Evolutionary conservation across 2,113 vertebrate genomes (phyloP), one percentile per base, ranked within the genome.

Genomic region (Pseudolaguvia tuberculata): DNA sequence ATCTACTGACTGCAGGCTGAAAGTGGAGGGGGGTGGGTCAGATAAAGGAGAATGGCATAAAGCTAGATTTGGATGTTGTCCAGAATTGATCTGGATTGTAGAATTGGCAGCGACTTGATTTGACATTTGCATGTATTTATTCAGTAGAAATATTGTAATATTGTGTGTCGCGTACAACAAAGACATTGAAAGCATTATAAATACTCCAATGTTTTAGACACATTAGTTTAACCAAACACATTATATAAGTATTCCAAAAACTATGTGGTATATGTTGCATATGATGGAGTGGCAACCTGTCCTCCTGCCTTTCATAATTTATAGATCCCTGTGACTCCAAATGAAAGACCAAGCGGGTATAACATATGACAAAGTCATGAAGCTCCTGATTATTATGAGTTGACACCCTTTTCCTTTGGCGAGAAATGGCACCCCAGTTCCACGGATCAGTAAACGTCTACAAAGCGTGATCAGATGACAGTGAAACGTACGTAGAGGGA

Each of bases 391-490:
- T 45, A 79, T 51, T 63, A 25, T 23, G 27, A 42, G 14, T 35
- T 25, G 45, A 73, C 58, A 55, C 21, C 9, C 10, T 21, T 73
- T 39, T 63, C 48, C 72, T 63, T 50, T 57, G 55, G 77, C 68
- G 50, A 58, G 20, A 45, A 73, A 27, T 23, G 61, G 29, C 42
- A 58, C 29, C 51, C 56, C 59, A 76, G n/a, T 70, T 69, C 74
- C 74, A 83, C 45, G 3, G 20, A 52, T 51, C 74, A 62, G 27
- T 76, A 29, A 75, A 73, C 45, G 35, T 48, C 68, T 67, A 74
- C 45, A 75, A 81, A 66, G 72, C 57, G 9, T 27, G 52, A 47
- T 72, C 52, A 62, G 70, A 53, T 69, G 81, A 82, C 75, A 80
- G 61, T 62, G 66, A 80, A 31, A 56, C 48, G 29, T 72, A 74